phyloP scores from a whole-genome alignment of 2,797 vertebrate genomes.

The Scomberomorus guttatus region DNA sequence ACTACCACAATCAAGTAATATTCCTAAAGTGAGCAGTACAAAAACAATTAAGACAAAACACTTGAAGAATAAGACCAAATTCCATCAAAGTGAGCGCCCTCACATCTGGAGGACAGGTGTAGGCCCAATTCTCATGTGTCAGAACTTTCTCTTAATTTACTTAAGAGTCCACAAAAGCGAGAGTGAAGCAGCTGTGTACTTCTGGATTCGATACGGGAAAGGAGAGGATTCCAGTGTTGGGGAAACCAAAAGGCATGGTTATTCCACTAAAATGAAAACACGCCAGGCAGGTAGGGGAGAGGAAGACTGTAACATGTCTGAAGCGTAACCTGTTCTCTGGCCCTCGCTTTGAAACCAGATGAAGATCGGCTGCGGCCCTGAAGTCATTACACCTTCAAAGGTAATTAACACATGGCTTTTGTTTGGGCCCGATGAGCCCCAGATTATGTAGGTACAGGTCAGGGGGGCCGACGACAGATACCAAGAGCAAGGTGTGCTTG shows the following conservation, averaged over 20 bases:
- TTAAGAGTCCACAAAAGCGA: slow-evolving; percentile 61
- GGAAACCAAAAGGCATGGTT: slow-evolving; percentile 37
- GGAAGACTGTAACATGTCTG: slow-evolving; percentile 79
- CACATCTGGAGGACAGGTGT: slow-evolving; percentile 84
- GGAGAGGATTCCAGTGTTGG: slow-evolving; percentile 15
- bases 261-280: slow-evolving; percentile 59
- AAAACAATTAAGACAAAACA: slow-evolving; percentile 61
- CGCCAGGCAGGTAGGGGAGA: slow-evolving; percentile 59
- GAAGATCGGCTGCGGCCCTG: slow-evolving; percentile 81
- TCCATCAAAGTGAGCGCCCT: slow-evolving; percentile 61
- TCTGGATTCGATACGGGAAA: slow-evolving; percentile 52
- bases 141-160: slow-evolving; percentile 73
- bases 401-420: slow-evolving; percentile 89
- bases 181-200: slow-evolving; percentile 42
- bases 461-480: slow-evolving; percentile 75
- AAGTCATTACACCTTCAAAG: slow-evolving; percentile 88
- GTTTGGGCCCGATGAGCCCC: slow-evolving; percentile 83
- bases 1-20: slow-evolving; percentile 7
- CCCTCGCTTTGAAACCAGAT: slow-evolving; percentile 85
- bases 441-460: slow-evolving; percentile 86
- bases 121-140: slow-evolving; percentile 57
- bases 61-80: slow-evolving; percentile 61
- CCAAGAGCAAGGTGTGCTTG: slow-evolving; percentile 86
- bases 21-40: slow-evolving; percentile 34
- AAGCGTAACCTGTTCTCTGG: slow-evolving; percentile 80